These are phyloP conservation scores for Calephelis nemesis DNA, from an alignment of 1,140 invertebrate species.

Conservation along the genomic window DNA sequence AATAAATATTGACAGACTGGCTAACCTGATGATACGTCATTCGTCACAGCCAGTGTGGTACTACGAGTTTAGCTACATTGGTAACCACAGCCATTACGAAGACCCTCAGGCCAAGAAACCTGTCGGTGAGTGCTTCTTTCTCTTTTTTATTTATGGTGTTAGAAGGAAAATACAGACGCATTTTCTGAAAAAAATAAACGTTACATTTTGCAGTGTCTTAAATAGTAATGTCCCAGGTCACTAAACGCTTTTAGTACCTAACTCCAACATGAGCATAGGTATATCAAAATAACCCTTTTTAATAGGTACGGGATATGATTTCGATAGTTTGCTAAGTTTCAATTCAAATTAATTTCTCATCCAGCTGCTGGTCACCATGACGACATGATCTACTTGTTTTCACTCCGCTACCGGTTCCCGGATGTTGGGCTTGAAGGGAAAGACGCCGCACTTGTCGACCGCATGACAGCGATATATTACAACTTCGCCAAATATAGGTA, in stretches of 20 bases:
- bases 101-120: conserved; percentile 41
- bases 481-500: conserved; percentile 58
- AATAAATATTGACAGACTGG: conserved; percentile 34
- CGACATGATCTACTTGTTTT: conserved; percentile 54
- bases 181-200: no score
- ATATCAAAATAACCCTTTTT: no score
- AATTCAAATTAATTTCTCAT: no score
- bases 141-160: no score
- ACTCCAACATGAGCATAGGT: no score
- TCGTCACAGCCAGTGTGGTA: conserved; percentile 43
- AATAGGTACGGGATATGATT: no score
- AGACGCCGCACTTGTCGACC: conserved; percentile 42
- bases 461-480: conserved; percentile 50
- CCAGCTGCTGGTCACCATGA: conserved; percentile 52
- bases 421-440: conserved; percentile 30
- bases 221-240: no score
- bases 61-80: conserved; percentile 49
- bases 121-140: conserved; percentile 31
- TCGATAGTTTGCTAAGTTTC: no score
- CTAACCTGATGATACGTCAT: conserved; percentile 45
- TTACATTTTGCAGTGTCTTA: no score
- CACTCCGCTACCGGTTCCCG: conserved; percentile 39
- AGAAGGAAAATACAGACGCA: no score
- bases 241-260: no score
- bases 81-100: conserved; percentile 46